Evolutionary conservation across 2,888 invertebrate species (phyloP).

Genomic region (Spilarctia lutea): DNA sequence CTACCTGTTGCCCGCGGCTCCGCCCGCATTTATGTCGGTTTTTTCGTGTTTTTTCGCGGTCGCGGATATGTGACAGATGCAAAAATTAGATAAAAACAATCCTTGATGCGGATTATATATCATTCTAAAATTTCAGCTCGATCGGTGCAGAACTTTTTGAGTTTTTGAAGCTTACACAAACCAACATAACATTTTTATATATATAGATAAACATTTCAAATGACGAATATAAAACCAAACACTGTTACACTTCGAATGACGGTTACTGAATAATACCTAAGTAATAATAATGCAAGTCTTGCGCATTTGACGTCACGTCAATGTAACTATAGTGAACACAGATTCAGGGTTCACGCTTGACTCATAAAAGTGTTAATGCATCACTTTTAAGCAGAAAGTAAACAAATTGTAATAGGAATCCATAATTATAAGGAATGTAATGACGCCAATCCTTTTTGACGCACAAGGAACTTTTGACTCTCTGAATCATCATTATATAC

Average conservation of each 20-base stretch:
- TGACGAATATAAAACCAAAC: background rate
- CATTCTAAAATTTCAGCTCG: too few relatives aligned
- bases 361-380: background rate
- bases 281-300: too few relatives aligned
- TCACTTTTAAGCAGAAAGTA: background rate
- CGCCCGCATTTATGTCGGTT: too few relatives aligned
- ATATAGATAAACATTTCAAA: background rate
- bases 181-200: too few relatives aligned
- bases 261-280: background rate
- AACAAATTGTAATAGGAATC: background rate
- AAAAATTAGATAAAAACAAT: too few relatives aligned
- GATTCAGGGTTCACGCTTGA: conserved; percentile 11
- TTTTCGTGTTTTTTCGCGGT: too few relatives aligned
- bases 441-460: background rate
- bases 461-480: background rate
- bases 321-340: conserved; percentile 17
- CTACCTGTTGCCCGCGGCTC: too few relatives aligned
- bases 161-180: too few relatives aligned
- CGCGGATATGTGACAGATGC: too few relatives aligned
- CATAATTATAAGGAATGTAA: background rate
- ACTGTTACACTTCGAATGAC: conserved; percentile 4
- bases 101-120: too few relatives aligned
- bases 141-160: too few relatives aligned
- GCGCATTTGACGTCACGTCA: conserved; percentile 27
- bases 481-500: background rate